A percentile compares a stretch with the other conserved stretches of the same genome.
phyloP scores from a whole-genome alignment of 2,888 invertebrate species.

The Sminthurides aquaticus region DNA sequence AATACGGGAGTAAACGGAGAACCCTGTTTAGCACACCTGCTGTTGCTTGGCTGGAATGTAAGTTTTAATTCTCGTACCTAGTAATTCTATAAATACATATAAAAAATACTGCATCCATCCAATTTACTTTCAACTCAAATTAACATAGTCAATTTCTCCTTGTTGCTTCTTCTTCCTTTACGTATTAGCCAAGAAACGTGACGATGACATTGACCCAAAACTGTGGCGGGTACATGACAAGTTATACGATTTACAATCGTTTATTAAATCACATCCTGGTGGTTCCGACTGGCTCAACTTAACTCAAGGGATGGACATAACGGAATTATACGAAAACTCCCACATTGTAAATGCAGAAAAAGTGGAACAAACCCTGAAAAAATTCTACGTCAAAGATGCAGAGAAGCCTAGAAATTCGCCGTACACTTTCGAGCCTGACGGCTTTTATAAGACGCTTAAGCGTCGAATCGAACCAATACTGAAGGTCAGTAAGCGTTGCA shows the following conservation, averaged over 20 bases:
- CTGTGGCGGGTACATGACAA: constrained; percentile 44
- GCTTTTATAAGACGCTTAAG: constrained; percentile 67
- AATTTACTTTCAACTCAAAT: too few relatives aligned
- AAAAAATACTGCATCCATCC: too few relatives aligned
- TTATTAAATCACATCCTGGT: constrained; percentile 52
- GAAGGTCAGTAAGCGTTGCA: constrained; percentile 19
- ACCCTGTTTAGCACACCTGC: neutral
- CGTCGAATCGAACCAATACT: constrained; percentile 40
- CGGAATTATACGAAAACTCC: constrained; percentile 69
- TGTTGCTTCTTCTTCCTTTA: too few relatives aligned
- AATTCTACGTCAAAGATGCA: constrained; percentile 61
- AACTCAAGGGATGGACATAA: constrained; percentile 65
- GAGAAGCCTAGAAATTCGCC: constrained; percentile 60
- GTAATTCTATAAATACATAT: too few relatives aligned
- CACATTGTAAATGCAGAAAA: constrained; percentile 54
- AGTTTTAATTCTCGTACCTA: neutral
- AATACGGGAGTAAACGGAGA: neutral
- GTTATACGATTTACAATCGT: constrained; percentile 54
- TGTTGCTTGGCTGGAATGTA: neutral
- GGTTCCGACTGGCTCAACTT: constrained; percentile 45
- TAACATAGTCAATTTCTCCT: too few relatives aligned
- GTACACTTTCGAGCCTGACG: constrained; percentile 64
- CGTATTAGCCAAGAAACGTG: neutral
- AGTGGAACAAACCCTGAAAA: constrained; percentile 56
- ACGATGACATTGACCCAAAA: constrained; percentile 3